Evolutionary conservation across 2,797 vertebrate genomes (phyloP), one percentile per base, ranked within the genome.

Genomic region (Leucoraja ocellata): DNA sequence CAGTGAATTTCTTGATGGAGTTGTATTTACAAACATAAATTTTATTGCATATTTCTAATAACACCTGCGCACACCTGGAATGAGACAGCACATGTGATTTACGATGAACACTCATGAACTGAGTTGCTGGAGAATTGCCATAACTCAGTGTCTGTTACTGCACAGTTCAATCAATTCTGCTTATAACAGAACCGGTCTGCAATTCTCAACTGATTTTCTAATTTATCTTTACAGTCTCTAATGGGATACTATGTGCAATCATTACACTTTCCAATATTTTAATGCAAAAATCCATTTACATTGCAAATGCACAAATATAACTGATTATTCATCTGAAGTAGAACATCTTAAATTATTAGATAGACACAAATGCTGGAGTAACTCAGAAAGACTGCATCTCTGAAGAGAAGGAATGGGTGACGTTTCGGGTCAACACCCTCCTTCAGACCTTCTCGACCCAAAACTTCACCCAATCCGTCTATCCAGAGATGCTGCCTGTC

Each of bases 11-110:
- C 94, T 96, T 97, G 96, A 97, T 97, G 96, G 96, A 96, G 96
- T 96, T 96, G 94, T 96, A 96, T 97, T 96, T 95, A 97, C 96
- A 96, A 96, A 96, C 95, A 96, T 94, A 95, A 95, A 96, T 95
- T 96, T 96, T 95, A 96, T 95, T 93, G 94, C 94, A 93, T 93
- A 93, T 94, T 94, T 94, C 93, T 93, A 93, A 94, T 94, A 93
- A 95, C 96, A 96, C 95, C 96, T 97, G 95, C 94, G 96, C 95
- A 96, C 96, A 97, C 96, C 97, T 97, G 96, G 96, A 96, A 94
- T 93, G 93, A 94, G 95, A 94, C 95, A 95, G 95, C 94, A 94
- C 94, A 94, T 93, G 94, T 95, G 96, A 97, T 97, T 96, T 96
- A 96, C 93, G 94, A 93, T 18, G 92, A 95, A 95, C 46, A 86